phyloP scores from a whole-genome alignment of 1,140 invertebrate species.

The Chrysomallon squamiferum region DNA sequence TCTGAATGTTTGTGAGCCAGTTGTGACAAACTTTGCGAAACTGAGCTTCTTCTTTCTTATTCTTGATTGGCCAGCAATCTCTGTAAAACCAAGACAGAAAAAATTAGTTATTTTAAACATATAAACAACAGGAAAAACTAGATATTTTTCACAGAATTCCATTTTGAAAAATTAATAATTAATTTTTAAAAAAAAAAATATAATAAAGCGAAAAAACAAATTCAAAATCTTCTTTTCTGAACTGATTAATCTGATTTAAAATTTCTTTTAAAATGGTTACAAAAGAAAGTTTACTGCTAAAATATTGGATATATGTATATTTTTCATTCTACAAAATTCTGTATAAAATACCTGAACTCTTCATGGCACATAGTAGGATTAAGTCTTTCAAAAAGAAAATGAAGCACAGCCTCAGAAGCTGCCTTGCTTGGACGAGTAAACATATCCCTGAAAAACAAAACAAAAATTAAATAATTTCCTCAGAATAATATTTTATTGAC shows the following conservation, averaged over 20 bases:
- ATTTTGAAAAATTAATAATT: too few species aligned
- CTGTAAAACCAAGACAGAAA: conserved; percentile 38
- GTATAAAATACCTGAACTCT: conserved; percentile 57
- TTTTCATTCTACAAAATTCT: too few species aligned
- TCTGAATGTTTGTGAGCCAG: conserved; percentile 55
- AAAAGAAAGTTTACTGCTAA: too few species aligned
- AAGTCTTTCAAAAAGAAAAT: conserved; percentile 57
- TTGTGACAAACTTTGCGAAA: conserved; percentile 52
- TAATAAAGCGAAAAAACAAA: too few species aligned
- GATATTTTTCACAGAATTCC: too few species aligned
- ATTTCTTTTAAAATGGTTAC: too few species aligned
- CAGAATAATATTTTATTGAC: neutral
- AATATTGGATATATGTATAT: too few species aligned
- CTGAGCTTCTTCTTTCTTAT: conserved; percentile 53
- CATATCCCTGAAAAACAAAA: conserved; percentile 51
- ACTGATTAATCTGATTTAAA: too few species aligned
- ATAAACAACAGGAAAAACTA: too few species aligned
- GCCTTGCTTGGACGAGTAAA: conserved; percentile 59
- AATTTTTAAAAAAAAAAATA: too few species aligned
- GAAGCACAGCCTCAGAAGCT: conserved; percentile 52
- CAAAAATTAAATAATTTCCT: neutral
- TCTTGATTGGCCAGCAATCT: conserved; percentile 56
- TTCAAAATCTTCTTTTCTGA: too few species aligned
- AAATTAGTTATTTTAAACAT: too few species aligned
- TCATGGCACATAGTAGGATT: conserved; percentile 51